Conservation (phyloP, 1,140 invertebrate species). For the Aphaenogaster ashmeadi region DNA sequence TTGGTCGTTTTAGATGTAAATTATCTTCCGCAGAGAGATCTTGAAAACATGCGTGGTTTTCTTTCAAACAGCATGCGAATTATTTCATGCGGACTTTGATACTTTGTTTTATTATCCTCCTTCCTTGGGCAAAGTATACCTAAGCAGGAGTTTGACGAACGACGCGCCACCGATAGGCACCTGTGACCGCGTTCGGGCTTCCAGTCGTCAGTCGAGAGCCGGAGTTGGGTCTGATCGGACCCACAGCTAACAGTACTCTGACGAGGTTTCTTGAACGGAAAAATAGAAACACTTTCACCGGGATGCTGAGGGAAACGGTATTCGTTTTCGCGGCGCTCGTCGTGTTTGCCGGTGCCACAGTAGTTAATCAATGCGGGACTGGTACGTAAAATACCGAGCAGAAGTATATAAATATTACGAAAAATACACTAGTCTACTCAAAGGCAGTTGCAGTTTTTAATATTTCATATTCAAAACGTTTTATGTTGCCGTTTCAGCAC, state of each 20-base stretch:
- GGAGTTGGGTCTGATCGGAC: conserved; percentile 76
- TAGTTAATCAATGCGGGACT: conserved; percentile 76
- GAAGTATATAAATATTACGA: not conserved
- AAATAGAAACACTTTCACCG: conserved; percentile 74
- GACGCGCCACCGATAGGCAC: conserved; percentile 1
- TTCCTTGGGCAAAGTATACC: conserved; percentile 39
- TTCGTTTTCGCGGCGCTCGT: conserved; percentile 77
- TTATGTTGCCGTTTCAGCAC: not conserved
- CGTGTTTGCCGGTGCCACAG: conserved; percentile 72
- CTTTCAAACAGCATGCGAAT: not conserved
- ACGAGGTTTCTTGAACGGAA: conserved; percentile 15
- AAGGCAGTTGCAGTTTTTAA: not conserved
- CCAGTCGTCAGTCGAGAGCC: conserved; percentile 77
- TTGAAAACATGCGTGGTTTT: not conserved
- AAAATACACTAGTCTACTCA: not conserved
- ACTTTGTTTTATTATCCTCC: not conserved
- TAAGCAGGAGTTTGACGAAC: conserved; percentile 67
- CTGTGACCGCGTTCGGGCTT: conserved; percentile 9
- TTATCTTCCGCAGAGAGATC: not conserved
- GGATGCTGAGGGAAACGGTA: conserved; percentile 78
- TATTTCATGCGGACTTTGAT: not conserved
- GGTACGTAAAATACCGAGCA: conserved; percentile 71
- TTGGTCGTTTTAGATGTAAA: not conserved
- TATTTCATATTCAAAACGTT: not conserved
- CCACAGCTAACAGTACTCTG: conserved; percentile 13